Percentiles rank a stretch among this genome's conserved stretches.
Evolutionary conservation across 1,140 invertebrate species (phyloP).

Genomic region (Drosophila nikananu): DNA sequence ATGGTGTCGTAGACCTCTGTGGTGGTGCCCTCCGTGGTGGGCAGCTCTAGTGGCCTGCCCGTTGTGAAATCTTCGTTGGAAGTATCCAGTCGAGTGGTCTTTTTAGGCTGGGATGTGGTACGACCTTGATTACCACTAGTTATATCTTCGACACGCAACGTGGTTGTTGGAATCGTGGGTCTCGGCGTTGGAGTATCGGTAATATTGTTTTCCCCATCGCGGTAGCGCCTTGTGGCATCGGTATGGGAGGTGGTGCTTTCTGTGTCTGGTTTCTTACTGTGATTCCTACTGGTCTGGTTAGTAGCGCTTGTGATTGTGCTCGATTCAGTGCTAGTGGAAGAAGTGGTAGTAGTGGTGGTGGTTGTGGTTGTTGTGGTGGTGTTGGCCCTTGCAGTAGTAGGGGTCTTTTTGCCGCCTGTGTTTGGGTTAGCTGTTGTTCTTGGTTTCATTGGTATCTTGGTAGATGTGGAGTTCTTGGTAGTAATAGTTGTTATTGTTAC

Average conservation of each 20-base stretch:
- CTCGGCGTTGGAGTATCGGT: slow-evolving; percentile 70
- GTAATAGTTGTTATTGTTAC: slow-evolving; percentile 83
- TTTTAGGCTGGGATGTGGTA: slow-evolving; percentile 76
- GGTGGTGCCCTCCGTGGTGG: slow-evolving; percentile 77
- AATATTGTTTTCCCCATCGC: slow-evolving; percentile 84
- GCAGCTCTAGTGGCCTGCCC: slow-evolving; percentile 75
- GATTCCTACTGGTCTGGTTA: slow-evolving; percentile 71
- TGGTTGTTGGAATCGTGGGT: slow-evolving; percentile 60
- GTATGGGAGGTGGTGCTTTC: slow-evolving; percentile 73
- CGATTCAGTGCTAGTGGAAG: slow-evolving; percentile 64
- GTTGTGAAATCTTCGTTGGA: slow-evolving; percentile 79
- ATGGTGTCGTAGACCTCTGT: slow-evolving; percentile 63
- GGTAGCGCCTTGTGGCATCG: slow-evolving; percentile 74
- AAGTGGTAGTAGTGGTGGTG: slow-evolving; percentile 52
- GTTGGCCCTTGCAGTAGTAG: slow-evolving; percentile 36
- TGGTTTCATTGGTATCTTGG: slow-evolving; percentile 68
- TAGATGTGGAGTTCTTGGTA: slow-evolving; percentile 71
- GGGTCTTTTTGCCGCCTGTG: slow-evolving; percentile 57
- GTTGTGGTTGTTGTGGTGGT: slow-evolving; percentile 48
- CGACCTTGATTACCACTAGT: slow-evolving; percentile 54
- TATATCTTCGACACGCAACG: slow-evolving; percentile 57
- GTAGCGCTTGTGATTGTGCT: slow-evolving; percentile 70
- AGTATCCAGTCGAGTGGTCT: slow-evolving; percentile 80
- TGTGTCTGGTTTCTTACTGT: slow-evolving; percentile 32
- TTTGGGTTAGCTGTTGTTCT: slow-evolving; percentile 73